Conservation (phyloP, 2,113 vertebrate genomes). For the Morone chrysops region DNA sequence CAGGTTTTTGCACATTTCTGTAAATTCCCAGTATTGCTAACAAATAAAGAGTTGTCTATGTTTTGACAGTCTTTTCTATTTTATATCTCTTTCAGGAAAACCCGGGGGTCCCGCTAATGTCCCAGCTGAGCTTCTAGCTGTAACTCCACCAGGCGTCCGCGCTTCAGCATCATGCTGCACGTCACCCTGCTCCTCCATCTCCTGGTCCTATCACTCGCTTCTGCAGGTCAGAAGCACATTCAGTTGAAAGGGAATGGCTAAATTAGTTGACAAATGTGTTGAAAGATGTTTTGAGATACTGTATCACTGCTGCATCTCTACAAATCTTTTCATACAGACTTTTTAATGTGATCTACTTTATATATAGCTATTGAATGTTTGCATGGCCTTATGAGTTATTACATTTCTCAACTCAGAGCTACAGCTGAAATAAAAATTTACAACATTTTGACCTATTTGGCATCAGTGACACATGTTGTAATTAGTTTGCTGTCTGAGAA, state of each 20-base stretch:
- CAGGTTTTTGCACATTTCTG: neutral
- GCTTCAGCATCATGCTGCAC: conserved; percentile 79
- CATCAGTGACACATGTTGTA: neutral
- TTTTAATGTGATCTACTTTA: neutral
- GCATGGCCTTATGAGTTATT: neutral
- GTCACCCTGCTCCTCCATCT: conserved; percentile 75
- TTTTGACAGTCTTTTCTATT: conserved; percentile 18
- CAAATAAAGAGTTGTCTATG: neutral
- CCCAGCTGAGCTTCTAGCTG: conserved; percentile 69
- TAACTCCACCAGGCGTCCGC: conserved; percentile 73
- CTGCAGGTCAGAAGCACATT: conserved; percentile 70
- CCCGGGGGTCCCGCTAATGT: conserved; percentile 78
- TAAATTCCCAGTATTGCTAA: neutral
- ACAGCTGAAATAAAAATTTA: neutral
- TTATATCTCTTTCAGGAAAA: conserved; percentile 64
- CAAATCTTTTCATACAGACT: neutral
- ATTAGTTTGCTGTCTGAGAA: conserved; percentile 11
- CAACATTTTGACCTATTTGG: neutral
- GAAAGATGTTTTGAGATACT: conserved; percentile 9
- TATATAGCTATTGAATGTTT: neutral
- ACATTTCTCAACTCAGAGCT: neutral
- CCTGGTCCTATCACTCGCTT: conserved; percentile 66
- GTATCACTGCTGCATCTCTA: neutral
- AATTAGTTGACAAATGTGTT: neutral
- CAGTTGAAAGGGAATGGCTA: conserved; percentile 4